A percentile compares a stretch with the other conserved stretches of the same genome.
Conservation (phyloP, 2,888 invertebrate genomes). For the Lasioglossum oenotherae region DNA sequence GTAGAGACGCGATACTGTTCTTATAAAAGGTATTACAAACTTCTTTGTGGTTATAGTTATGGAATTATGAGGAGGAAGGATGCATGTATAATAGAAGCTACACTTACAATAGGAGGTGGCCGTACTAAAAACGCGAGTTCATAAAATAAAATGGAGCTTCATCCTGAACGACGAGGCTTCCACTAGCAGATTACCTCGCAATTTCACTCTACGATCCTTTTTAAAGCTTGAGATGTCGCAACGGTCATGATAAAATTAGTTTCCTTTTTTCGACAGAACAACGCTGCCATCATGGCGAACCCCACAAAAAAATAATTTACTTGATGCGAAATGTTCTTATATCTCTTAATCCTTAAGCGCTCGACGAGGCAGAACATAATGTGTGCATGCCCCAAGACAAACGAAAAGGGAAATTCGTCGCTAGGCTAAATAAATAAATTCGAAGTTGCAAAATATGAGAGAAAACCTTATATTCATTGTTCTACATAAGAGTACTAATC, state of each 20-base stretch:
- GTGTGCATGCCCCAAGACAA: too few relatives aligned
- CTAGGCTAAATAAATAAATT: too few relatives aligned
- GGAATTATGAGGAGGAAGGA: neutral
- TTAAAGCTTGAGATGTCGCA: constrained; percentile 8
- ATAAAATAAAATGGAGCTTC: constrained; percentile 4
- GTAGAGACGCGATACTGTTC: neutral
- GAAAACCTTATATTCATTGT: too few relatives aligned
- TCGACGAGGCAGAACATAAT: too few relatives aligned
- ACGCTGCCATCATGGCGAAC: neutral
- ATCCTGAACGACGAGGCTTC: neutral
- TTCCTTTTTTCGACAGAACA: neutral
- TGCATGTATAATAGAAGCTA: neutral
- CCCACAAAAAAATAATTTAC: neutral
- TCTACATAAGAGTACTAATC: too few relatives aligned
- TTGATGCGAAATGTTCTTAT: neutral
- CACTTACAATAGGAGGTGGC: neutral
- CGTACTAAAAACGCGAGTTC: neutral
- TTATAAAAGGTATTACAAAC: neutral
- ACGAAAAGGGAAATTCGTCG: too few relatives aligned
- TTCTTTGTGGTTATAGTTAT: neutral
- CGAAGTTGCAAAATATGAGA: too few relatives aligned
- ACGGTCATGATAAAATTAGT: neutral
- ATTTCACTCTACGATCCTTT: neutral
- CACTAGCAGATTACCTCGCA: constrained; percentile 1
- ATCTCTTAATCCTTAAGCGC: neutral